Conservation (phyloP, 2,888 invertebrate species). For the Tipula helvola region DNA sequence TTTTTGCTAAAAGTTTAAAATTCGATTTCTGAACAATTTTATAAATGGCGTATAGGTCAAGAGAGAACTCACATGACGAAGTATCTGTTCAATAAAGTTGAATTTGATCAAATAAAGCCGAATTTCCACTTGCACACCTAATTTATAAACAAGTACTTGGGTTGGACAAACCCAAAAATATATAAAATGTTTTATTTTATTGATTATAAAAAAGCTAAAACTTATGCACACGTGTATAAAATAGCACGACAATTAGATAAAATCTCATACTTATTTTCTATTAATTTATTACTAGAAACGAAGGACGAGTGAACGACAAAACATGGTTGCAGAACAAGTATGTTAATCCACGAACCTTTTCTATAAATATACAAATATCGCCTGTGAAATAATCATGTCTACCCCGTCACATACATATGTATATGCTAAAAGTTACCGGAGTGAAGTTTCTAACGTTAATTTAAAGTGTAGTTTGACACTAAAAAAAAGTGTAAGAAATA, state of each 20-base stretch:
- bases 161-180: no score
- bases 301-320: neutral
- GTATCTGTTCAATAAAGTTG: no score
- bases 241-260: neutral
- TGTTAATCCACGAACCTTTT: neutral
- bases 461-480: no score
- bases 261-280: neutral
- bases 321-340: neutral
- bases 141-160: no score
- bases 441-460: no score
- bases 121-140: no score
- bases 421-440: neutral
- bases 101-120: no score
- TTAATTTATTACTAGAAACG: neutral
- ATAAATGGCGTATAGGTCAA: no score
- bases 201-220: neutral
- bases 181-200: neutral
- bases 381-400: neutral
- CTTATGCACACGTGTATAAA: neutral
- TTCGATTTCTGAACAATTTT: no score
- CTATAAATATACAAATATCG: neutral
- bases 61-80: no score
- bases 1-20: no score
- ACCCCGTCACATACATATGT: neutral
- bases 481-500: no score